Base-by-base conservation (phyloP, 2,888 invertebrate species). In the Conops quadrifasciatus region DNA sequence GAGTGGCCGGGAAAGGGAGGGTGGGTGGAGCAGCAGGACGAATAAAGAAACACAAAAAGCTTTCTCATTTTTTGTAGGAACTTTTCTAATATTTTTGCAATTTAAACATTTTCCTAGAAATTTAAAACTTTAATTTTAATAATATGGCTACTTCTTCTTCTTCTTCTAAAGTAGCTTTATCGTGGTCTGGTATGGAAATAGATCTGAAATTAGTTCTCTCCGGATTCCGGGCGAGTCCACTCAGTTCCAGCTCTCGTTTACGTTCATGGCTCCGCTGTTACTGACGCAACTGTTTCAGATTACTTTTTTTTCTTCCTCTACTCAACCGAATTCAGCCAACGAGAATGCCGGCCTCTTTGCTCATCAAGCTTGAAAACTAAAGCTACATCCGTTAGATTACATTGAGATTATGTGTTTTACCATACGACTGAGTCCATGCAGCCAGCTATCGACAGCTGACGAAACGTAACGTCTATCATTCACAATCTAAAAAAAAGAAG, bases 181-280 rank as follows among this genome's bases (percentile, higher is more conserved):
- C 36, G 5, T 9, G 5, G 36, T 36, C 36, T 36, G 4, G 4
- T 36, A 36, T 36, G 36, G 9, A 36, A 36, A 58, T 62, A 53
- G 67, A 67, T 43, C 73, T 74, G 21, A 68, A 59, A 62, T 68
- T 51, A 62, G 67, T 67, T 45, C 51, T 49, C 62, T 60, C 51
- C 60, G 26, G 2, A 58, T 62, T 45, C 28, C n/a, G 16, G 62
- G 70, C 70, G 73, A 75, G 75, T 64, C 76, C 77, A 80, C 78
- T 83, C 79, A 78, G 75, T 76, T 79, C 78, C 83, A 83, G 82
- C 80, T 84, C 84, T 78, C 80, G 79, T 78, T 73, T 68, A 11
- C 9, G 4, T 21, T 13, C 45, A 21, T 13, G 9, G 9, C 36
- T 36, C 9, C 4, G 64, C 15, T 67, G 63, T 30, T 65, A 28